A percentile compares a stretch with the other conserved stretches of the same genome.
Conservation (phyloP, 2,888 invertebrate species). For the Nezara viridula region DNA sequence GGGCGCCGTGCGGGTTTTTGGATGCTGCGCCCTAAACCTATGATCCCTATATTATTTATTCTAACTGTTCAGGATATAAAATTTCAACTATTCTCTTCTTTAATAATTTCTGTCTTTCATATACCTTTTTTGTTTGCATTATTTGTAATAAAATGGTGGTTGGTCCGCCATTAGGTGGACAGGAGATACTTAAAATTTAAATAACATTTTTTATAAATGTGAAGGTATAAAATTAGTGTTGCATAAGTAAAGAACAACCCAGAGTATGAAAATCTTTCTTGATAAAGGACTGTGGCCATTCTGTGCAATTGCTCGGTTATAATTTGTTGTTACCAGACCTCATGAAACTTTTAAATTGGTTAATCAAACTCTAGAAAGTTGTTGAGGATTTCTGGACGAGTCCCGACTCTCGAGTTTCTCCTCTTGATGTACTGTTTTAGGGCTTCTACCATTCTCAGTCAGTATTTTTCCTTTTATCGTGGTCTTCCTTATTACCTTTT, state of each 20-base stretch:
- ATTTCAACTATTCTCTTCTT: too few species aligned
- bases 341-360: constrained; percentile 48
- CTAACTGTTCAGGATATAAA: too few species aligned
- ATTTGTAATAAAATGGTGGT: too few species aligned
- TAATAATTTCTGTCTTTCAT: too few species aligned
- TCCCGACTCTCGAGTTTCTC: not conserved
- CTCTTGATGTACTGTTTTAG: constrained; percentile 26
- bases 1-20: too few species aligned
- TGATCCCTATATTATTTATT: too few species aligned
- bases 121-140: too few species aligned
- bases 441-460: not conserved
- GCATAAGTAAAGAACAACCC: not conserved
- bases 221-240: not conserved
- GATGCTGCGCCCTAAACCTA: too few species aligned
- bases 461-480: not conserved
- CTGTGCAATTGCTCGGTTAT: constrained; percentile 8
- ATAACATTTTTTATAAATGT: too few species aligned
- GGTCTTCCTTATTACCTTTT: not conserved
- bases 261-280: not conserved
- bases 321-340: constrained; percentile 23
- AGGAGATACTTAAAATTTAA: too few species aligned
- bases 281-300: not conserved
- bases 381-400: not conserved
- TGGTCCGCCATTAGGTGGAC: too few species aligned
- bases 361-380: constrained; percentile 46